phyloP scores from a whole-genome alignment of 2,113 vertebrate genomes.

The Solenodon paradoxus region DNA sequence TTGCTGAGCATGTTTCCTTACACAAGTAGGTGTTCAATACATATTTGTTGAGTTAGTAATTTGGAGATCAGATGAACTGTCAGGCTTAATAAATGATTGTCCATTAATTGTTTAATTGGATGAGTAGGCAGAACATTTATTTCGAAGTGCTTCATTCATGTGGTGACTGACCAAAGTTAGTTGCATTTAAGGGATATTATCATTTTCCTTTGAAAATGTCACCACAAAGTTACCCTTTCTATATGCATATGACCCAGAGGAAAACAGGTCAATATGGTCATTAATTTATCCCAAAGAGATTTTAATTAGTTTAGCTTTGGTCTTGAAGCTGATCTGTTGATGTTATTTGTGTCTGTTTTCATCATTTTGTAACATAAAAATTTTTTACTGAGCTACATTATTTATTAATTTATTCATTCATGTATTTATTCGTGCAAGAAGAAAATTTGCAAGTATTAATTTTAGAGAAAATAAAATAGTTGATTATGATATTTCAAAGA shows the following conservation, averaged over 20 bases:
- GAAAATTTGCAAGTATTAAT: slow-evolving; percentile 12
- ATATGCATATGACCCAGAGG: background rate
- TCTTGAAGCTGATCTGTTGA: background rate
- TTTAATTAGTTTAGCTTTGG: background rate
- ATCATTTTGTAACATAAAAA: background rate
- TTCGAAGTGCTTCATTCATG: background rate
- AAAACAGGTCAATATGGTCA: background rate
- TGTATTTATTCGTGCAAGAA: background rate
- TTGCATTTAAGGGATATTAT: background rate
- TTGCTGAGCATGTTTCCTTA: background rate
- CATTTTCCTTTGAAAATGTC: background rate
- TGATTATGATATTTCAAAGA: background rate
- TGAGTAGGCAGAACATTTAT: background rate
- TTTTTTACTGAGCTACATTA: background rate
- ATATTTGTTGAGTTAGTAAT: background rate
- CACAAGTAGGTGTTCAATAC: background rate
- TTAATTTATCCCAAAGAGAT: background rate
- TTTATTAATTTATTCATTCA: too few relatives aligned
- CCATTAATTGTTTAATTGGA: background rate
- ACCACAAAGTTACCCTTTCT: background rate
- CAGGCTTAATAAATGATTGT: background rate
- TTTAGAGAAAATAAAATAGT: slow-evolving; percentile 33
- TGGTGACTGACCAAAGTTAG: background rate
- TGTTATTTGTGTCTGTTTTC: background rate
- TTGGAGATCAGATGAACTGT: background rate